Evolutionary conservation across 2,113 vertebrate genomes (phyloP), one percentile per base, ranked within the genome.

Genomic region (Ancistrus triradiatus): DNA sequence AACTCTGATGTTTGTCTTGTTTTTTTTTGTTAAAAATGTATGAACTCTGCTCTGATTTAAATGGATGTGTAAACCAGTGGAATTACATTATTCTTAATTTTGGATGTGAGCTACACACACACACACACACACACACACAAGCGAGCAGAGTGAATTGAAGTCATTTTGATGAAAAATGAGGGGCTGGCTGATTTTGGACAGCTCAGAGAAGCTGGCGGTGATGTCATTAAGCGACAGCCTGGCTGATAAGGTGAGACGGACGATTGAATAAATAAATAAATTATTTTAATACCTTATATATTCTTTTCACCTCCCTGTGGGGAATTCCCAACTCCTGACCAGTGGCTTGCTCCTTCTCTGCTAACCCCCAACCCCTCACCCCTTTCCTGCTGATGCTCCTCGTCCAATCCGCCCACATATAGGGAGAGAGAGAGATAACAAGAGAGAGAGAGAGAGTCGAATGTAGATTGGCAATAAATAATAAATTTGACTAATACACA

Each of bases 201-300:
- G 81, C 82, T 70, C 70, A 66, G 77, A 77, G 70, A 68, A 78
- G 79, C 74, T 76, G 69, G 75, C 65, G 70, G 79, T 84, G 84
- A 87, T 86, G 84, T 81, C 83, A 86, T 86, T 83, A 86, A 73
- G 78, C 75, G 76, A 78, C 77, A 76, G 74, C 70, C 67, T 58
- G 70, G 59, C 84, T 81, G 81, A 87, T 86, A 85, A 83, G 75
- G 77, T 76, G 73, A 77, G 76, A 68, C 72, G 73, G 74, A 67
- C 60, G 75, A 76, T 61, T 83, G 86, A 85, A 87, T 88, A 85
- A 86, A 86, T 87, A 87, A 89, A 88, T 87, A 83, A 74, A 86
- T 88, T 81, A 81, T 83, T 85, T 83, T 81, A 51, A 80, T 80
- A 84, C 79, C 73, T 80, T 80, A 80, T 86, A 76, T 81, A 80